Percentiles rank a stretch among this genome's conserved stretches.
phyloP scores from a whole-genome alignment of 2,797 vertebrate species.

The Pantherophis alleghaniensis region DNA sequence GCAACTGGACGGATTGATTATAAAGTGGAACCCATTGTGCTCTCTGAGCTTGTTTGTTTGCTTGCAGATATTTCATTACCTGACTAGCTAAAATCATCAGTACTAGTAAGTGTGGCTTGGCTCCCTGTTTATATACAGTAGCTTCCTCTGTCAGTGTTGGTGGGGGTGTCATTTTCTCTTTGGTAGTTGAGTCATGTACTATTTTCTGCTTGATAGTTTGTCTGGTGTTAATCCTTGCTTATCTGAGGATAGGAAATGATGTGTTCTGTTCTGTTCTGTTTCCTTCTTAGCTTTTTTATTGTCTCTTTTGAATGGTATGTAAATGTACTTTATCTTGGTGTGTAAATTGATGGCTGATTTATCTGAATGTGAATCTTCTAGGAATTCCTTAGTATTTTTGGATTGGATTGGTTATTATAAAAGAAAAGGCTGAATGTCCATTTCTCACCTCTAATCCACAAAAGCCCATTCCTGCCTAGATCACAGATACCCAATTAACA shows the following conservation, averaged over 20 bases:
- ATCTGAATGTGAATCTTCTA: not conserved
- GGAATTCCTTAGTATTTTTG: not conserved
- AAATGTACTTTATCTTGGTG: not conserved
- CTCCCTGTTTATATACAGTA: not conserved
- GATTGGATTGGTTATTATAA: not conserved
- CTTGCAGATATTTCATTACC: not conserved
- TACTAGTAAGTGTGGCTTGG: not conserved
- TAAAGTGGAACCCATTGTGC: not conserved
- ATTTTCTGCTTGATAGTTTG: not conserved
- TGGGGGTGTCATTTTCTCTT: not conserved
- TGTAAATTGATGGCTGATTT: not conserved
- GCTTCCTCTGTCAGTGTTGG: not conserved
- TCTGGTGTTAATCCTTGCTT: not conserved
- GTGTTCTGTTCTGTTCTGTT: not conserved
- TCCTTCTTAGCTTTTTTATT: not conserved
- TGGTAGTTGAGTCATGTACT: not conserved
- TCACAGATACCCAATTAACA: not conserved
- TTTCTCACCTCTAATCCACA: not conserved
- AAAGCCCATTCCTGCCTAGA: not conserved
- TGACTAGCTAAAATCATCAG: not conserved
- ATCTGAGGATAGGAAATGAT: not conserved
- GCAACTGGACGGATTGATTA: not conserved
- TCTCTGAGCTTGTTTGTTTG: not conserved
- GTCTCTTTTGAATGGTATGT: not conserved
- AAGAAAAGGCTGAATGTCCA: not conserved